Evolutionary conservation across 64 coral and sea anemone genomes (phyloP).

Genomic region (Montipora sp.): DNA sequence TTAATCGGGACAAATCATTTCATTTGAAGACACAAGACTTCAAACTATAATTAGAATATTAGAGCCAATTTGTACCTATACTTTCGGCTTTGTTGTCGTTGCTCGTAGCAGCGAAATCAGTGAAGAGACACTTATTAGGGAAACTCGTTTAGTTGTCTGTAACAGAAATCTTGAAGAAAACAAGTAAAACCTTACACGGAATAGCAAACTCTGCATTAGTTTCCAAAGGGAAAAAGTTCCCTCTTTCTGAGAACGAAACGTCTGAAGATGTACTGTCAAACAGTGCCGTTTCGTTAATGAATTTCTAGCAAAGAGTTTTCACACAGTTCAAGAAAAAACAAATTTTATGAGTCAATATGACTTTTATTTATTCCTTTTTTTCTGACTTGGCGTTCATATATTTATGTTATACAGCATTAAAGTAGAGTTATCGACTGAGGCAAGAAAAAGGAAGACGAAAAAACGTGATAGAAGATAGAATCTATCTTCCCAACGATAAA

Average conservation of each 20-base stretch:
- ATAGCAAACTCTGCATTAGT: neutral
- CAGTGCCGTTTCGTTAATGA: neutral
- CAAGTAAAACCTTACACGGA: no score
- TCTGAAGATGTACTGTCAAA: no score
- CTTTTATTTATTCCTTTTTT: neutral
- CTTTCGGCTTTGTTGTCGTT: conserved; percentile 20
- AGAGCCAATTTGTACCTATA: conserved; percentile 27
- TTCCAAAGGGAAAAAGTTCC: neutral
- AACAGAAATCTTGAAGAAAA: neutral
- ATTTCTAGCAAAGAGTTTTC: neutral
- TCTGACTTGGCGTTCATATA: conserved; percentile 16
- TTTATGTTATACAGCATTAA: conserved; percentile 8
- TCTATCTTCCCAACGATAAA: neutral
- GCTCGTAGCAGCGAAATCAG: neutral
- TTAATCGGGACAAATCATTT: no score
- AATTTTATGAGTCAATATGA: conserved; percentile 7
- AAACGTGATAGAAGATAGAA: conserved; percentile 16
- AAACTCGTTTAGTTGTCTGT: neutral
- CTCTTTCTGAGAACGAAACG: no score
- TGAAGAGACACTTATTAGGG: neutral
- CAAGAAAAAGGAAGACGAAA: neutral
- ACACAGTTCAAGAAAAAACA: no score
- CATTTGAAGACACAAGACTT: neutral
- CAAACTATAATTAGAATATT: conserved; percentile 29
- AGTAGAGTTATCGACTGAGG: neutral